Evolutionary conservation across 2,888 invertebrate species (phyloP), one percentile per base, ranked within the genome.

Genomic region (Cynaeus angustus): DNA sequence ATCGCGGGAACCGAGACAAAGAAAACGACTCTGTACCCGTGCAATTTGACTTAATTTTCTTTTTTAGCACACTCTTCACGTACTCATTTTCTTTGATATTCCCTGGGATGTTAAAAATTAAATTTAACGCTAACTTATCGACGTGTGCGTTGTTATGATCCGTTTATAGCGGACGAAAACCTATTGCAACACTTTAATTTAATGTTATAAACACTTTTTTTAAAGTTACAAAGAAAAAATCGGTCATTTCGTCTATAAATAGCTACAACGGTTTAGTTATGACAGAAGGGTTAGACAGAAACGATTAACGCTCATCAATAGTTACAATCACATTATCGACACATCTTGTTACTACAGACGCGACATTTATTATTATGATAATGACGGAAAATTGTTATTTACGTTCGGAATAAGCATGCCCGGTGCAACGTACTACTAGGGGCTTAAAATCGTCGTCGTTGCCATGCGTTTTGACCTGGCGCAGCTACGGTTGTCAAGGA

Each of bases 401-500:
- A 43, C 53, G 53, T 53, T 52, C 30, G 12, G 8, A 64, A 38
- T 52, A 64, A 38, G 64, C 64, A 64, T 53, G 52, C 65, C 69
- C 65, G 38, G 69, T 55, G 37, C 69, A 50, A 65, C 37, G 53
- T 58, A 61, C 70, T 59, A 70, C 70, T 70, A 70, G 58, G 56
- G 13, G 65, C 37, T 55, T 58, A 45, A 58, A 33, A 38, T 38
- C 61, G 48, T 52, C 66, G 38, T 66, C 55, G 55, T 69, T 59
- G 69, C 50, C 53, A 66, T 66, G 66, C 53, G 70, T 66, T 53
- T 61, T 66, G 61, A 61, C 70, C 61, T 45, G 59, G 70, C 67
- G 70, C 70, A 67, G 70, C 58, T 45, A 33, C 65, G 53, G 72
- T 69, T 69, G 69, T 69, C 72, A 66, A 52, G 72, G 69, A 41